Conservation (phyloP, 2,113 vertebrate species). For the Daubentonia madagascariensis region DNA sequence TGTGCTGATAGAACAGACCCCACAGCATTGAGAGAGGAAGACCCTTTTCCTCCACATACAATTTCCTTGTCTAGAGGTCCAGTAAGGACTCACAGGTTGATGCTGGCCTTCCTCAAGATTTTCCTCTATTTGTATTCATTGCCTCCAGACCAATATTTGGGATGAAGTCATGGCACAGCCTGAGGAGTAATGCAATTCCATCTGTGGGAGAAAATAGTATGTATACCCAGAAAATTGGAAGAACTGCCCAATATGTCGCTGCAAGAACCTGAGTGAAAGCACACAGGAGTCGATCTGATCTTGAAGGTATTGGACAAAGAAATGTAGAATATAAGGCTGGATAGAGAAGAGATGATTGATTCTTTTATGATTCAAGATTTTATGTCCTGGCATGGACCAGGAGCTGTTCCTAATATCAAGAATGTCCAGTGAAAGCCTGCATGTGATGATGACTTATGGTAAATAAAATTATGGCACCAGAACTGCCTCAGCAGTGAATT, state of each 20-base stretch:
- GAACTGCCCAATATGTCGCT: neutral
- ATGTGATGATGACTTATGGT: neutral
- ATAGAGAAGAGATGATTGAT: neutral
- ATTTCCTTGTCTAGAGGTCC: neutral
- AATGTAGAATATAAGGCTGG: neutral
- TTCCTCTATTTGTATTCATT: neutral
- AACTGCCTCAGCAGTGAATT: neutral
- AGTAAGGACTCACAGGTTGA: neutral
- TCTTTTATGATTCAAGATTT: neutral
- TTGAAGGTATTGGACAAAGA: neutral
- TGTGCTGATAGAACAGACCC: neutral
- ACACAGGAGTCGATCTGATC: neutral
- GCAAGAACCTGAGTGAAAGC: neutral
- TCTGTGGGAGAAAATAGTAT: neutral
- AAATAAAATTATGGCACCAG: neutral
- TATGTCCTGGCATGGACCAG: neutral
- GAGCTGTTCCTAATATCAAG: neutral
- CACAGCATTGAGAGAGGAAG: neutral
- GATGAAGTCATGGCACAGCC: neutral
- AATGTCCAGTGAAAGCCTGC: neutral
- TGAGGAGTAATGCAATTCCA: neutral
- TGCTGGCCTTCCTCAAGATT: neutral
- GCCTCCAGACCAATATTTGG: neutral
- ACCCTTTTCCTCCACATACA: fast-evolving
- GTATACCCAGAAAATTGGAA: neutral